Conservation (phyloP, 2,888 invertebrate species). For the Hyposoter didymator region DNA sequence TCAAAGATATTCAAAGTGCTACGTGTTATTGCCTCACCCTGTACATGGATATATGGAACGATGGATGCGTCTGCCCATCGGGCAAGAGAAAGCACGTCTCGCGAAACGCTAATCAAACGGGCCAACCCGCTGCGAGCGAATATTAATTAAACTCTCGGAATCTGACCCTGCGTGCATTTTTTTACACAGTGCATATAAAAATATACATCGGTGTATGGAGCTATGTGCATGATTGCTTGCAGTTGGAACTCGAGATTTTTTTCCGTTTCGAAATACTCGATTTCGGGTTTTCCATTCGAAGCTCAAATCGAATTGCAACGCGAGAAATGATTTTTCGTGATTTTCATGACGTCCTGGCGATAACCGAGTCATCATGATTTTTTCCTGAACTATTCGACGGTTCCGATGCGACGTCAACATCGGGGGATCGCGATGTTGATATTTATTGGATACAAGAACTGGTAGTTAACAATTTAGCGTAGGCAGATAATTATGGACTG, state of each 20-base stretch:
- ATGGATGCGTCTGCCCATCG: constrained; percentile 72
- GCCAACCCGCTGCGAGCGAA: constrained; percentile 80
- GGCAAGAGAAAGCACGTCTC: constrained; percentile 76
- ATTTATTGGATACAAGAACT: neutral
- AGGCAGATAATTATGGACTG: neutral
- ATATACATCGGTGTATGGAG: neutral
- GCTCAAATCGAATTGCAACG: neutral
- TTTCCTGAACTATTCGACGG: neutral
- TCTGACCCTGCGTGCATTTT: constrained; percentile 68
- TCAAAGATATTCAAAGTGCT: neutral
- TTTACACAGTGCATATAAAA: neutral
- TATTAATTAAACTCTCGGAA: constrained; percentile 82
- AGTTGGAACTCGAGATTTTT: constrained; percentile 24
- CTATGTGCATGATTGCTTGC: neutral
- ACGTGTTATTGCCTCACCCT: neutral
- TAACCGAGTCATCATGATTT: neutral
- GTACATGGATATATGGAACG: neutral
- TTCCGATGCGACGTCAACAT: neutral
- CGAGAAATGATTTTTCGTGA: neutral
- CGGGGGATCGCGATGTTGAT: neutral
- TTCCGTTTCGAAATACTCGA: neutral
- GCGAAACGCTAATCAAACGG: constrained; percentile 82
- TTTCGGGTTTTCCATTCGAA: neutral
- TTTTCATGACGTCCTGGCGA: neutral
- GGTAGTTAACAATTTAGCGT: neutral